These are phyloP conservation scores for Xanthorhoe designata DNA, from an alignment of 2,888 invertebrate species.

Conservation along the genomic window DNA sequence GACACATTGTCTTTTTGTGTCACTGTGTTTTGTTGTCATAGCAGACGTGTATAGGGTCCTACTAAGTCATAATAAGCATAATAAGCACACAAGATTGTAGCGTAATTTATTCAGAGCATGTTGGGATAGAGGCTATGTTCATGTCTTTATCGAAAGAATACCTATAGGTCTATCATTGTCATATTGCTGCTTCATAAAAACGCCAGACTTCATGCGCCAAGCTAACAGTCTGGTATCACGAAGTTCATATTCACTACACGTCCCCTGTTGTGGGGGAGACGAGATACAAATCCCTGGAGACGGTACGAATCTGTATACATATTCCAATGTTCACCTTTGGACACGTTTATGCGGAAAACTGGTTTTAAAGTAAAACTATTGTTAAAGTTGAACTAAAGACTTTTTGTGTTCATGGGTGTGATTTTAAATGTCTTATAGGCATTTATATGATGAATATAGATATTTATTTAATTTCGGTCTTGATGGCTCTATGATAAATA, in stretches of 20 bases:
- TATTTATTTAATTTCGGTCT: no score
- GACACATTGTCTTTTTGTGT: no score
- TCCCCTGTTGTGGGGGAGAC: slow-evolving; percentile 70
- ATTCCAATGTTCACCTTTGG: slow-evolving; percentile 44
- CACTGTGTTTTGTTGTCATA: no score
- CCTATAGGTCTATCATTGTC: neutral
- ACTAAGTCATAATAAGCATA: no score
- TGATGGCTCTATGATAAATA: no score
- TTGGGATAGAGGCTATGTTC: no score
- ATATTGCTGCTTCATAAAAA: slow-evolving; percentile 16
- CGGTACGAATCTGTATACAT: slow-evolving; percentile 70
- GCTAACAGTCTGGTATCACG: slow-evolving; percentile 51
- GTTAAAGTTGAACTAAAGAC: neutral
- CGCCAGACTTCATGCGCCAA: slow-evolving; percentile 19
- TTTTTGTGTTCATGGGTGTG: neutral
- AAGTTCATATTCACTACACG: slow-evolving; percentile 74
- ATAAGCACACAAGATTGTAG: no score
- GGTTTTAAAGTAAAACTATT: slow-evolving; percentile 1
- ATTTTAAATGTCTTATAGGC: neutral
- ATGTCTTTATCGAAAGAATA: no score
- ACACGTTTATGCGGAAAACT: slow-evolving; percentile 8
- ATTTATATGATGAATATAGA: neutral
- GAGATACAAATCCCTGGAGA: slow-evolving; percentile 79
- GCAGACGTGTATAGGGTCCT: no score
- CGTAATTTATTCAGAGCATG: no score